Conservation (phyloP, 2,113 vertebrate species). For the Etia nguti region DNA sequence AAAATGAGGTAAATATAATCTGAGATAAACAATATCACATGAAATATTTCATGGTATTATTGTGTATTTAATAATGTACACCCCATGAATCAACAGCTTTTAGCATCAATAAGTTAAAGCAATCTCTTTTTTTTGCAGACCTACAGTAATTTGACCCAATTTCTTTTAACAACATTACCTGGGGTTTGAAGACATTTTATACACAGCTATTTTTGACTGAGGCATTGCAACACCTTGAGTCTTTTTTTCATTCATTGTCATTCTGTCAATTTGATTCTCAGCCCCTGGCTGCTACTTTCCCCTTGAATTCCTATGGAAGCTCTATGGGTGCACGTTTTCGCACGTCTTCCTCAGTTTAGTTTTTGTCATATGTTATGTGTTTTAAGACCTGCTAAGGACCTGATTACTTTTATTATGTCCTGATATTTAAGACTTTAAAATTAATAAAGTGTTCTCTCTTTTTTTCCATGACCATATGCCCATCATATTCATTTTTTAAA, state of each 20-base stretch:
- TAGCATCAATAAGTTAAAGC: neutral
- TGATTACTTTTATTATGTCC: neutral
- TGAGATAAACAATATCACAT: too few relatives aligned
- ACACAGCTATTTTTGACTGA: neutral
- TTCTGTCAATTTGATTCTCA: neutral
- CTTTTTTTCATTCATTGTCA: neutral
- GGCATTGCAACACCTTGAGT: neutral
- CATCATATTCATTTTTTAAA: neutral
- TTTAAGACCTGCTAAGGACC: neutral
- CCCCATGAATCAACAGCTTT: neutral
- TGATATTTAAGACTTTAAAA: neutral
- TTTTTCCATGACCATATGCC: fast-evolving
- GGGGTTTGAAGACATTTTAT: neutral
- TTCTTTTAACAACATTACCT: neutral
- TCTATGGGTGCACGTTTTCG: neutral
- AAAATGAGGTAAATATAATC: neutral
- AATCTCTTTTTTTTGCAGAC: fast-evolving
- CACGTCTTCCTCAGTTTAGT: neutral
- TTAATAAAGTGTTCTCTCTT: neutral
- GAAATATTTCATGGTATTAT: neutral
- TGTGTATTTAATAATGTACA: neutral
- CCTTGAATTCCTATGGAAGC: neutral
- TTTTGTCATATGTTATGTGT: neutral
- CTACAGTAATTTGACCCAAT: neutral
- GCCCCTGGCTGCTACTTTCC: neutral